These are phyloP conservation scores for Nymphicus hollandicus DNA, from an alignment of 2,113 vertebrate species.

Conservation along the genomic window DNA sequence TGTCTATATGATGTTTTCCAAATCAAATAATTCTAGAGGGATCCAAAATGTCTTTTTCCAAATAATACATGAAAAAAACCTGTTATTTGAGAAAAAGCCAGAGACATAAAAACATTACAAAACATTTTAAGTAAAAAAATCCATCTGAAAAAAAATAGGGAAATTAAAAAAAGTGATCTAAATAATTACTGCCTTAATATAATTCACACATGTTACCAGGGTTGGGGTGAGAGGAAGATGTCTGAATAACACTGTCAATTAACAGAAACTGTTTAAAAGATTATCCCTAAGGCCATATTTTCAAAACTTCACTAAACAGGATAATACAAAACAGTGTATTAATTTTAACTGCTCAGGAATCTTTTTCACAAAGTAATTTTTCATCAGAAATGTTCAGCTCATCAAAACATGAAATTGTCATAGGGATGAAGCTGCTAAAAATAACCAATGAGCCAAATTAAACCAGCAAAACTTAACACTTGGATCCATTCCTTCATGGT, in stretches of 20 bases:
- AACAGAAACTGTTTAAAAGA: slow-evolving; percentile 44
- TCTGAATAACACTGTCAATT: slow-evolving; percentile 53
- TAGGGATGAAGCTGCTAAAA: not conserved
- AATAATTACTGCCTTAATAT: slow-evolving; percentile 53
- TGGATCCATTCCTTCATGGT: not conserved
- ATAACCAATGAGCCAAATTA: not conserved
- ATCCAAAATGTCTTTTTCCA: slow-evolving; percentile 67
- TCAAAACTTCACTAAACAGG: slow-evolving; percentile 31
- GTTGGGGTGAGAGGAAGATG: not conserved
- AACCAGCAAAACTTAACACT: not conserved
- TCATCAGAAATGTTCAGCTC: not conserved
- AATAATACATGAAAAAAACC: slow-evolving; percentile 55
- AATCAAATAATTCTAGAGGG: slow-evolving; percentile 64
- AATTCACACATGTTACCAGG: not conserved
- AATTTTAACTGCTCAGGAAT: slow-evolving; percentile 11
- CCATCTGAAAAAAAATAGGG: not conserved
- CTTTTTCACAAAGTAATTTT: not conserved
- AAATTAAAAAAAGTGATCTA: slow-evolving; percentile 47
- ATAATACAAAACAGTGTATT: slow-evolving; percentile 38
- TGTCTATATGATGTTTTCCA: slow-evolving; percentile 74
- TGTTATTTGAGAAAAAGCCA: slow-evolving; percentile 62
- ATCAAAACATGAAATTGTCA: not conserved
- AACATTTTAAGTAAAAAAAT: slow-evolving; percentile 55
- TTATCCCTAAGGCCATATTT: slow-evolving; percentile 5
- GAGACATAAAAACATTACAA: slow-evolving; percentile 66